phyloP scores from a whole-genome alignment of 1,140 invertebrate species.

The Tachypleus tridentatus region DNA sequence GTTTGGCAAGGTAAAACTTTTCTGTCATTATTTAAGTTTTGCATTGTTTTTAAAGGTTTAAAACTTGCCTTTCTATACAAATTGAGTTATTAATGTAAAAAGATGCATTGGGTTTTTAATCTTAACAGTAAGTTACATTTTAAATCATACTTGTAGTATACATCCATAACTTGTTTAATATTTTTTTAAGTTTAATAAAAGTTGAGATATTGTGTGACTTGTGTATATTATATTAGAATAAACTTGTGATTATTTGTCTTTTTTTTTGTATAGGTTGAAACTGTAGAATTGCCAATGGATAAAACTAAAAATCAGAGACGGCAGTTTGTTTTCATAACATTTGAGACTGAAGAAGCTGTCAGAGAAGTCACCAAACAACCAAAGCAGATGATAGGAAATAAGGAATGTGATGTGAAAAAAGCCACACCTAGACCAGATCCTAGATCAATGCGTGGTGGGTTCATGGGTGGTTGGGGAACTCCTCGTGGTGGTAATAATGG shows the following conservation, averaged over 20 bases:
- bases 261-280: slow-evolving; percentile 55
- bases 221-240: no score
- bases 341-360: slow-evolving; percentile 83
- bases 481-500: slow-evolving; percentile 39
- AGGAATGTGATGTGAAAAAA: slow-evolving; percentile 89
- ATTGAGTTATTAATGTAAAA: no score
- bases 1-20: slow-evolving; percentile 58
- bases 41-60: no score
- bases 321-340: slow-evolving; percentile 90
- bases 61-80: no score
- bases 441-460: slow-evolving; percentile 10
- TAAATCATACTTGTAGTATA: no score
- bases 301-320: slow-evolving; percentile 91
- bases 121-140: no score
- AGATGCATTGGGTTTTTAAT: no score
- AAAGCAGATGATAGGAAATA: slow-evolving; percentile 82
- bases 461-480: slow-evolving; percentile 46
- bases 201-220: no score
- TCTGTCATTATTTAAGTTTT: no score
- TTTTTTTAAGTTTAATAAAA: no score
- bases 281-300: slow-evolving; percentile 92
- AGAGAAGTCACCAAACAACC: slow-evolving; percentile 79
- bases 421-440: slow-evolving; percentile 59
- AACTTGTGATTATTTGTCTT: no score
- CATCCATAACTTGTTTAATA: no score